Percentiles rank a stretch among this genome's conserved stretches.
phyloP scores from a whole-genome alignment of 2,888 invertebrate species.

The Limenitis camilla region DNA sequence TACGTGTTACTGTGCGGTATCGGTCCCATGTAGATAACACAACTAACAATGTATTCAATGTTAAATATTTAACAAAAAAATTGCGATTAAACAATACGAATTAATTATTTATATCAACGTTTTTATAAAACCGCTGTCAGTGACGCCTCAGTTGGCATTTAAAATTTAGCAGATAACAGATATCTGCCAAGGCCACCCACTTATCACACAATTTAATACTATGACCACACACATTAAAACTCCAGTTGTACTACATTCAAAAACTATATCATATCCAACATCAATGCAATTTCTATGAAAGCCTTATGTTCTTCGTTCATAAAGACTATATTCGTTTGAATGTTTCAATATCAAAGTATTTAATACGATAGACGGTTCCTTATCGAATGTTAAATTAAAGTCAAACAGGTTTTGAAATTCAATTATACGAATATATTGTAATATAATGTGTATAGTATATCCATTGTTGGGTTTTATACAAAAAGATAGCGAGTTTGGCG shows the following conservation, averaged over 20 bases:
- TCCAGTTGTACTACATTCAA: conserved; percentile 19
- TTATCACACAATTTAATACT: conserved; percentile 35
- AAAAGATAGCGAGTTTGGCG: too few relatives aligned
- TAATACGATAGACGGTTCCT: conserved; percentile 23
- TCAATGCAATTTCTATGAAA: neutral
- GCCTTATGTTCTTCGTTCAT: neutral
- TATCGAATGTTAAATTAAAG: conserved; percentile 35
- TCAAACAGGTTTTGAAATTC: conserved; percentile 27
- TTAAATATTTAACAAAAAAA: too few relatives aligned
- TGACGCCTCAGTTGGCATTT: conserved; percentile 25
- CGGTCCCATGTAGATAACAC: too few relatives aligned
- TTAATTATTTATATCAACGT: too few relatives aligned
- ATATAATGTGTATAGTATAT: conserved; percentile 27
- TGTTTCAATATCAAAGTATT: conserved; percentile 4
- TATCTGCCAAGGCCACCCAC: conserved; percentile 46
- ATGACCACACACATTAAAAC: conserved; percentile 22
- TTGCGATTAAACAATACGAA: too few relatives aligned
- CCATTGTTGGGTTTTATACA: conserved; percentile 29
- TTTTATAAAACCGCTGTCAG: conserved; percentile 13
- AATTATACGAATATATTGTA: conserved; percentile 23
- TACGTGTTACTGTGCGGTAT: too few relatives aligned
- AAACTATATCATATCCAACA: conserved; percentile 1
- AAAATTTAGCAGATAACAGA: conserved; percentile 46
- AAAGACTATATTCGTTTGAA: neutral
- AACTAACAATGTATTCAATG: too few relatives aligned